Conservation (phyloP, 2,113 vertebrate species). For the Gadus chalcogrammus region DNA sequence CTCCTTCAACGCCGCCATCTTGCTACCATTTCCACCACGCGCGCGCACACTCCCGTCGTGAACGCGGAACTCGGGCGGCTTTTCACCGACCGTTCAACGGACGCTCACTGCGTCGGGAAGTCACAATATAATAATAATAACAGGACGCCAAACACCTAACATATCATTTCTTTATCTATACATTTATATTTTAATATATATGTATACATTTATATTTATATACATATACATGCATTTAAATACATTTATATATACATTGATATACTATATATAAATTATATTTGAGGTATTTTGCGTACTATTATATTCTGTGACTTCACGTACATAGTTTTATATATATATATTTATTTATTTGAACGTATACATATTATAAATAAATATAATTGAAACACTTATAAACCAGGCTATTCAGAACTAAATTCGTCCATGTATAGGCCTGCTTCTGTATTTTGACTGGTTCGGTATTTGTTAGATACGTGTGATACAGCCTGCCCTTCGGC, state of each 20-base stretch:
- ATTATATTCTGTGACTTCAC: no score
- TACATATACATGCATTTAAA: neutral
- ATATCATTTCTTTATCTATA: neutral
- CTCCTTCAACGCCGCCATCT: slow-evolving; percentile 99
- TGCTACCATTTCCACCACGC: slow-evolving; percentile 84
- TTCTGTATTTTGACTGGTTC: no score
- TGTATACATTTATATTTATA: neutral
- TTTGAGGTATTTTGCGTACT: no score
- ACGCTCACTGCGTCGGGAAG: slow-evolving; percentile 21
- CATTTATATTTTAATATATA: neutral
- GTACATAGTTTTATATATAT: no score
- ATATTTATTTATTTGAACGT: neutral
- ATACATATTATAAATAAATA: neutral
- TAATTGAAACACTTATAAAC: no score
- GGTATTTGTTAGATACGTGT: no score
- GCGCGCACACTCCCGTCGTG: slow-evolving; percentile 61
- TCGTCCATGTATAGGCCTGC: no score
- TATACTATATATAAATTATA: no score
- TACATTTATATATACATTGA: no score
- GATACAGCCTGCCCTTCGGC: no score
- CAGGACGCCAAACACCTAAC: no score
- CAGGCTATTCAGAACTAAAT: no score
- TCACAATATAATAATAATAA: neutral
- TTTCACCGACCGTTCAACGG: slow-evolving; percentile 77
- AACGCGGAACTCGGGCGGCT: slow-evolving; percentile 61